Evolutionary conservation across 2,113 vertebrate species (phyloP).

Genomic region (Equus przewalskii): DNA sequence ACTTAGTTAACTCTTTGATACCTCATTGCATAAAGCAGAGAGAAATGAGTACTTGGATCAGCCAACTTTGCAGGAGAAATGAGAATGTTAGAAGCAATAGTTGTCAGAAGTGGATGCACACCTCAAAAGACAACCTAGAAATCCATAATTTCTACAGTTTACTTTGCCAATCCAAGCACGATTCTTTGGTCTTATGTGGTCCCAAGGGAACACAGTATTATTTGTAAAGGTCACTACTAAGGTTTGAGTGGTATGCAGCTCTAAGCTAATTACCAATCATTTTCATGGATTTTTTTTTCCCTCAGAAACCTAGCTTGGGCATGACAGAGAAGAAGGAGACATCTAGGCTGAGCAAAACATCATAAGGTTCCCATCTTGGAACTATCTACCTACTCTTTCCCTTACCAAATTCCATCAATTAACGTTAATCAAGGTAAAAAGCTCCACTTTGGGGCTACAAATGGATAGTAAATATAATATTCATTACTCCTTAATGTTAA

Average conservation of each 20-base stretch:
- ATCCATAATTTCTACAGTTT: not conserved
- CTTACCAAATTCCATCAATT: not conserved
- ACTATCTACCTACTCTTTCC: not conserved
- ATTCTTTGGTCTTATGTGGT: not conserved
- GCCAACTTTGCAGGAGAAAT: not conserved
- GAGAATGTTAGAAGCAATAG: not conserved
- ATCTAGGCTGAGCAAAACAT: not conserved
- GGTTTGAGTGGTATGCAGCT: not conserved
- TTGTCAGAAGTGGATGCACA: not conserved
- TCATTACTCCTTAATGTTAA: not conserved
- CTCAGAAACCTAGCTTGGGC: not conserved
- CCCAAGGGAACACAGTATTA: not conserved
- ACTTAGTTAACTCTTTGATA: slow-evolving; percentile 37
- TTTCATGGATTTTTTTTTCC: not conserved
- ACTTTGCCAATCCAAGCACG: not conserved
- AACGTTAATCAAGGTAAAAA: not conserved
- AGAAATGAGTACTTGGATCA: not conserved
- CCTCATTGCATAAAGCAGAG: not conserved
- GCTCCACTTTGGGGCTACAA: not conserved
- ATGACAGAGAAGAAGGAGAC: not conserved
- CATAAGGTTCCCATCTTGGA: not conserved
- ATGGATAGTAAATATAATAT: not conserved
- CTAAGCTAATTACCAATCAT: not conserved
- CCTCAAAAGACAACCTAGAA: not conserved
- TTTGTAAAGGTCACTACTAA: not conserved